phyloP scores from a whole-genome alignment of 2,113 vertebrate genomes.

The Brachyistius frenatus region DNA sequence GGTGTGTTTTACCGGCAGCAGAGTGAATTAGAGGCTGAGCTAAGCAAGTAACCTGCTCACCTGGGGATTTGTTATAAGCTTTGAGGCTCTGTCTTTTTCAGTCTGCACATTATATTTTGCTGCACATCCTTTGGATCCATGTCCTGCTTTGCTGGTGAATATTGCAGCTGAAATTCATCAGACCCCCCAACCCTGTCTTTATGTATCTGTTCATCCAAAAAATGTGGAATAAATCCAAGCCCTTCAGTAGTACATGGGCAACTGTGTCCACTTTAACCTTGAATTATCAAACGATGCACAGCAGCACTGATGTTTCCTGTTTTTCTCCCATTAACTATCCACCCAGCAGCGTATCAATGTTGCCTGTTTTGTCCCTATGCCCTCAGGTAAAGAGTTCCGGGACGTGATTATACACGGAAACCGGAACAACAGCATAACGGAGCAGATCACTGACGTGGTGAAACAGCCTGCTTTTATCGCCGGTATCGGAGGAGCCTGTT shows the following conservation, averaged over 20 bases:
- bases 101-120: conserved; percentile 65
- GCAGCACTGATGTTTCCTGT: conserved; percentile 3
- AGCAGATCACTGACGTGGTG: conserved; percentile 99
- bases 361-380: conserved; percentile 23
- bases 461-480: conserved; percentile 99
- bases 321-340: conserved; percentile 7
- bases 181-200: conserved; percentile 12
- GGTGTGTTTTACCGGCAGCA: conserved; percentile 62
- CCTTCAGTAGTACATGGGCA: not conserved
- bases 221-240: conserved; percentile 20
- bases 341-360: conserved; percentile 1
- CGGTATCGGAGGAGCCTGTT: conserved; percentile 97
- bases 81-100: conserved; percentile 65
- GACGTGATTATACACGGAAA: conserved; percentile 96
- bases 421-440: conserved; percentile 98
- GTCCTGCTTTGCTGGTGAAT: conserved; percentile 51
- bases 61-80: conserved; percentile 70
- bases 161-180: conserved; percentile 53
- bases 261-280: conserved; percentile 39
- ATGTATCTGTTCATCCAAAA: conserved; percentile 23
- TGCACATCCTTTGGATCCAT: conserved; percentile 54
- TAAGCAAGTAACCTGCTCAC: conserved; percentile 73
- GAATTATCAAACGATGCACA: conserved; percentile 34
- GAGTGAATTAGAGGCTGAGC: conserved; percentile 67
- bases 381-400: conserved; percentile 84